A percentile compares a stretch with the other conserved stretches of the same genome.
phyloP scores from a whole-genome alignment of 2,888 invertebrate genomes.

The Eucriotettix oculatus region DNA sequence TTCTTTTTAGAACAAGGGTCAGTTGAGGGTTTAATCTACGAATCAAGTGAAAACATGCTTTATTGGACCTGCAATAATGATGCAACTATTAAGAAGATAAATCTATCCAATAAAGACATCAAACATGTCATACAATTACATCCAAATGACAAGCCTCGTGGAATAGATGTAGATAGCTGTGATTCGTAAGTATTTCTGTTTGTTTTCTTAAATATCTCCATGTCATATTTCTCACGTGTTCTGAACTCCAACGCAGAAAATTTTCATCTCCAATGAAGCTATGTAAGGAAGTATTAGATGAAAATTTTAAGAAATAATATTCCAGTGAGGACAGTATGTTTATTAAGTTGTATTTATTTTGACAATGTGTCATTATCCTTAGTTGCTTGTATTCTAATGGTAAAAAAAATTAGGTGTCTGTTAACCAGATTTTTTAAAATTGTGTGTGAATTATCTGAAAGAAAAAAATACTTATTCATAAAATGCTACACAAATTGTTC shows the following conservation, averaged over 20 bases:
- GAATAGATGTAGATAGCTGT: slow-evolving; percentile 73
- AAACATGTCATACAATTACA: slow-evolving; percentile 44
- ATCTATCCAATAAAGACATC: slow-evolving; percentile 13
- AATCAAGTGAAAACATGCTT: slow-evolving; percentile 45
- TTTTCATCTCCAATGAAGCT: slow-evolving; percentile 1
- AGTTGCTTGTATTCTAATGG: too few relatives aligned
- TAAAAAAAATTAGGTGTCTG: too few relatives aligned
- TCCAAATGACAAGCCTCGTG: slow-evolving; percentile 61
- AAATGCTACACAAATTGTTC: too few relatives aligned
- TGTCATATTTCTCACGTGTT: background rate
- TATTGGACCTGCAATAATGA: slow-evolving; percentile 80
- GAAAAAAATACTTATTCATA: too few relatives aligned
- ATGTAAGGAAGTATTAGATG: too few relatives aligned
- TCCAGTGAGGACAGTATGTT: too few relatives aligned
- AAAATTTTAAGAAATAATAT: too few relatives aligned
- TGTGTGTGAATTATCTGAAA: too few relatives aligned
- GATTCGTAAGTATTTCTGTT: slow-evolving; percentile 20
- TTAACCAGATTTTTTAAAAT: too few relatives aligned
- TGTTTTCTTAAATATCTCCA: too few relatives aligned
- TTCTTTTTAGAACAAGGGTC: slow-evolving; percentile 51
- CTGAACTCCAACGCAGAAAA: background rate
- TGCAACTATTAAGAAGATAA: slow-evolving; percentile 43
- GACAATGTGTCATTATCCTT: too few relatives aligned
- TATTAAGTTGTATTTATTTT: too few relatives aligned
- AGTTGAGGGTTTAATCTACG: slow-evolving; percentile 75